Evolutionary conservation across 2,888 invertebrate species (phyloP).

Genomic region (Platycheirus rosarum): DNA sequence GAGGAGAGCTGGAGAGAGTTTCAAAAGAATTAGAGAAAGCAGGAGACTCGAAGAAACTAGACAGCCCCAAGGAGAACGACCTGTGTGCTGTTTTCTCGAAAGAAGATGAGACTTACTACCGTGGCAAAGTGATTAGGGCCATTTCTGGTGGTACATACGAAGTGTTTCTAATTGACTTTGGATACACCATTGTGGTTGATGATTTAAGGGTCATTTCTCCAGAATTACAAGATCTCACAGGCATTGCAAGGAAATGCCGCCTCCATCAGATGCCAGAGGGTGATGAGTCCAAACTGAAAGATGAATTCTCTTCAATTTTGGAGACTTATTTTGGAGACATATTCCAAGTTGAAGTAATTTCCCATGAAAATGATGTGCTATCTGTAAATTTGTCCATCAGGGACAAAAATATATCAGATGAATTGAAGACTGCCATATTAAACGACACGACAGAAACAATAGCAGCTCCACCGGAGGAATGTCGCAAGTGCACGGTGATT

Average conservation of each 20-base stretch:
- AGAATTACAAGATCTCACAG: constrained; percentile 83
- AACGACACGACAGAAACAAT: constrained; percentile 74
- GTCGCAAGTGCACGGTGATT: constrained; percentile 86
- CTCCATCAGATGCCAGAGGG: constrained; percentile 76
- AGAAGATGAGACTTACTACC: constrained; percentile 93
- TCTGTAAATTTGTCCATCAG: constrained; percentile 85
- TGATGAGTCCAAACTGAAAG: constrained; percentile 76
- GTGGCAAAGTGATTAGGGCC: constrained; percentile 85
- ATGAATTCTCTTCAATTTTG: constrained; percentile 81
- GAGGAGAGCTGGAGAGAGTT: constrained; percentile 77
- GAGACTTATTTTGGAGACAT: constrained; percentile 84
- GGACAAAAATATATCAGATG: constrained; percentile 84
- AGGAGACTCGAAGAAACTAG: constrained; percentile 57
- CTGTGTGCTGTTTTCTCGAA: constrained; percentile 74
- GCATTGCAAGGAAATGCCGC: constrained; percentile 78
- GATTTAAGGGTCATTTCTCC: constrained; percentile 85
- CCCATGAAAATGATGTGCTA: constrained; percentile 83
- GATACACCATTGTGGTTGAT: constrained; percentile 84
- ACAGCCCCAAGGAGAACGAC: constrained; percentile 40
- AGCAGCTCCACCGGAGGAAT: constrained; percentile 81
- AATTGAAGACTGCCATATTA: constrained; percentile 79
- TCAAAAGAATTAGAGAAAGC: constrained; percentile 78
- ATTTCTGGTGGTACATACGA: constrained; percentile 88
- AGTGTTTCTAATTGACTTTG: constrained; percentile 88
- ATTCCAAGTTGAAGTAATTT: constrained; percentile 86